Conservation (phyloP, 2,797 vertebrate genomes). For the Sternarchorhynchus goeldii region DNA sequence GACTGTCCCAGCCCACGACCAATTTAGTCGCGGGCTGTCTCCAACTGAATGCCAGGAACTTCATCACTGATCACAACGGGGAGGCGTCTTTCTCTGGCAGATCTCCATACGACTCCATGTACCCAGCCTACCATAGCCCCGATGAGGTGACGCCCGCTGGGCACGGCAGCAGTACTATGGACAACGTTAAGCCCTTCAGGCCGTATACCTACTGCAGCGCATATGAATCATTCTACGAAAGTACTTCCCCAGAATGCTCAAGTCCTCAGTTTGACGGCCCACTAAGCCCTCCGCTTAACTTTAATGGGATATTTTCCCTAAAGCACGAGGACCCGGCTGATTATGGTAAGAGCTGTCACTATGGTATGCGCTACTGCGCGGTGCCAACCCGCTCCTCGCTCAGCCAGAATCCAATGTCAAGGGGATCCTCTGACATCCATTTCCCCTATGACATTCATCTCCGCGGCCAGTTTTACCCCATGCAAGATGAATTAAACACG, state of each 20-base stretch:
- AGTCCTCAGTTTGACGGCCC: conserved; percentile 86
- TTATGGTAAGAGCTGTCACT: conserved; percentile 91
- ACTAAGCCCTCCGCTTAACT: conserved; percentile 89
- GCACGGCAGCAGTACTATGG: conserved; percentile 76
- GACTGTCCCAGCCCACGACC: conserved; percentile 90
- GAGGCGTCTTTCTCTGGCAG: conserved; percentile 78
- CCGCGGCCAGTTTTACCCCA: conserved; percentile 86
- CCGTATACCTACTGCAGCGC: conserved; percentile 83
- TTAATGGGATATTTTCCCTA: conserved; percentile 94
- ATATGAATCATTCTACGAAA: conserved; percentile 88
- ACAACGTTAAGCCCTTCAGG: conserved; percentile 82
- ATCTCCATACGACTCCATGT: conserved; percentile 83
- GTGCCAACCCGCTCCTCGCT: conserved; percentile 84
- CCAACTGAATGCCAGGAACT: conserved; percentile 87
- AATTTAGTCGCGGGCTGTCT: conserved; percentile 91
- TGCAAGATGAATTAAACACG: conserved; percentile 90
- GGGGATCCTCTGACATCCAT: conserved; percentile 84
- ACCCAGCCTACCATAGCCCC: conserved; percentile 83
- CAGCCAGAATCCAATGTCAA: conserved; percentile 84
- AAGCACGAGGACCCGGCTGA: conserved; percentile 91
- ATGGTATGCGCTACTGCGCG: conserved; percentile 88
- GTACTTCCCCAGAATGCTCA: conserved; percentile 83
- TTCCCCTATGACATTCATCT: conserved; percentile 91
- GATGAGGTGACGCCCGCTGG: conserved; percentile 78
- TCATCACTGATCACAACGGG: conserved; percentile 78